phyloP scores from a whole-genome alignment of 2,888 invertebrate genomes.

The Abrostola tripartita region DNA sequence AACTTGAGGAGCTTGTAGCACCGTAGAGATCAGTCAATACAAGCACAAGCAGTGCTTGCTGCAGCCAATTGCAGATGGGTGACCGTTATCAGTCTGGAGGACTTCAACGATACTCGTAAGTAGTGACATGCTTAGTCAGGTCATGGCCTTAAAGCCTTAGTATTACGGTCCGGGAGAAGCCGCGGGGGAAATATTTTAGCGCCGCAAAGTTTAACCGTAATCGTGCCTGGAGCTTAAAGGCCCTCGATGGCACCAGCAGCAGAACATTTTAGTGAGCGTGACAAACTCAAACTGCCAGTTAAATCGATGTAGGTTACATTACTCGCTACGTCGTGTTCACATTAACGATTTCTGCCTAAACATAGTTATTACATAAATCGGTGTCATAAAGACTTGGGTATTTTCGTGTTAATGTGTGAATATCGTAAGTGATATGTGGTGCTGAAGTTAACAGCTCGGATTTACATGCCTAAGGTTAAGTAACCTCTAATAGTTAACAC shows the following conservation, averaged over 20 bases:
- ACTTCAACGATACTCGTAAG: too few species aligned
- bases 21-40: too few species aligned
- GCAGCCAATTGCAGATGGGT: too few species aligned
- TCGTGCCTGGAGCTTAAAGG: neutral
- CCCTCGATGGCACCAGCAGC: neutral
- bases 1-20: too few species aligned
- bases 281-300: conserved; percentile 1
- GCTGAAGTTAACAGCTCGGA: too few species aligned
- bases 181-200: neutral
- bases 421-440: too few species aligned
- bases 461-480: too few species aligned
- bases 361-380: neutral
- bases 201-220: neutral
- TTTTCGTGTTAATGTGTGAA: neutral
- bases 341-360: neutral
- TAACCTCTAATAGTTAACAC: too few species aligned
- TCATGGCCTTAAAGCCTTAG: too few species aligned
- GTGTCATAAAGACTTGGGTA: neutral
- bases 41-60: too few species aligned
- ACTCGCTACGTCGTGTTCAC: neutral
- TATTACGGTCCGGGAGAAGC: neutral
- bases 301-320: neutral
- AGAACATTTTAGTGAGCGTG: conserved; percentile 2
- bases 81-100: too few species aligned
- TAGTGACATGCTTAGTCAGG: too few species aligned